These are phyloP conservation scores for Tor tambroides DNA, from an alignment of 2,113 vertebrate species.

Conservation along the genomic window DNA sequence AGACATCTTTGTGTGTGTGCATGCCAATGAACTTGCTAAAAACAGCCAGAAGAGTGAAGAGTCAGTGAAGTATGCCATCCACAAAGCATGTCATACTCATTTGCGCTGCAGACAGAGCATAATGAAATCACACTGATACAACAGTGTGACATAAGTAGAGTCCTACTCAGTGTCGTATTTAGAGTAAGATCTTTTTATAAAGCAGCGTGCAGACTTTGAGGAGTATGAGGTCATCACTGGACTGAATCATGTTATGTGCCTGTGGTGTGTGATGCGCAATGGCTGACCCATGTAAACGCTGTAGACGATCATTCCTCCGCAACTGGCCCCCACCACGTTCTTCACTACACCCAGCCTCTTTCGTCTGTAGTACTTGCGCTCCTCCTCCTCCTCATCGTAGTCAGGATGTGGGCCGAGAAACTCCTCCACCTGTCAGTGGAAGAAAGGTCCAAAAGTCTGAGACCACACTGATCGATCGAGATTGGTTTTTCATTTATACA, in stretches of 20 bases:
- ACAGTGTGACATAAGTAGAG: slow-evolving; percentile 3
- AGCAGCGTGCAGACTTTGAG: not conserved
- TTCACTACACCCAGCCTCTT: slow-evolving; percentile 88
- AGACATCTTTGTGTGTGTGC: slow-evolving; percentile 16
- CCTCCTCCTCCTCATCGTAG: slow-evolving; percentile 95
- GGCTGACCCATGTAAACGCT: slow-evolving; percentile 88
- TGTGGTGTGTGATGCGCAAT: slow-evolving; percentile 18
- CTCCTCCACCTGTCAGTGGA: slow-evolving; percentile 82
- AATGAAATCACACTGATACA: slow-evolving; percentile 9
- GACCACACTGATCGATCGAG: too few species aligned
- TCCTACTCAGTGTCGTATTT: slow-evolving; percentile 25
- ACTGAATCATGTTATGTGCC: slow-evolving; percentile 23
- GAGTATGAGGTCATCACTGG: not conserved
- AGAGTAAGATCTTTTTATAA: slow-evolving; percentile 23
- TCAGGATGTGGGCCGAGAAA: slow-evolving; percentile 86
- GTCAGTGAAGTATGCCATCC: not conserved
- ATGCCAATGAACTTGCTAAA: slow-evolving; percentile 33
- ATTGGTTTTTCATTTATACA: not conserved
- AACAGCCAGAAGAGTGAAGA: not conserved
- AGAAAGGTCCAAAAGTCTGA: not conserved
- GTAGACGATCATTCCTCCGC: slow-evolving; percentile 85
- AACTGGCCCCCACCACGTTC: slow-evolving; percentile 88
- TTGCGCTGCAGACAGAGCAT: slow-evolving; percentile 6
- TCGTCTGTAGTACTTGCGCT: slow-evolving; percentile 92
- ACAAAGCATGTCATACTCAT: slow-evolving; percentile 21